Percentiles rank a stretch among this genome's conserved stretches.
These are phyloP conservation scores for Barypeithes pellucidus DNA, from an alignment of 2,888 invertebrate genomes.

Conservation along the genomic window DNA sequence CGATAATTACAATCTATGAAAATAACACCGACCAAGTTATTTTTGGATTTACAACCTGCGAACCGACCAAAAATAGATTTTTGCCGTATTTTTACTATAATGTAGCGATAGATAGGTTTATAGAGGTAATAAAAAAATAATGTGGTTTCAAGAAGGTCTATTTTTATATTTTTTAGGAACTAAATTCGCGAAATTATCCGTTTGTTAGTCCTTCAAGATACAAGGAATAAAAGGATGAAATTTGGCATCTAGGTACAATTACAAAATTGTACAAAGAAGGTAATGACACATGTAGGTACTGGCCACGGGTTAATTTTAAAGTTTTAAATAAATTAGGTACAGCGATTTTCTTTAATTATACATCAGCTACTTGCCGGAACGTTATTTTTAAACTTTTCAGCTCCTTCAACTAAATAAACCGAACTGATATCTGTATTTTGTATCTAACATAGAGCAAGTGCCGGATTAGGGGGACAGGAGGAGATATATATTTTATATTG, in stretches of 20 bases:
- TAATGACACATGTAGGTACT: too few relatives aligned
- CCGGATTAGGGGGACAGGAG: too few relatives aligned
- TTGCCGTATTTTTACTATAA: conserved; percentile 19
- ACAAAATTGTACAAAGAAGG: too few relatives aligned
- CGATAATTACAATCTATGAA: conserved; percentile 8
- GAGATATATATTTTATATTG: too few relatives aligned
- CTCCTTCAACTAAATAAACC: conserved; percentile 21
- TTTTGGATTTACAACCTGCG: conserved; percentile 42
- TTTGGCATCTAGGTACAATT: too few relatives aligned
- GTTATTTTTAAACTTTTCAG: conserved; percentile 22
- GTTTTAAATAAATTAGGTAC: background rate
- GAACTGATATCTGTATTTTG: too few relatives aligned
- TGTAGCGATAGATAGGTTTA: background rate
- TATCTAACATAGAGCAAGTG: too few relatives aligned
- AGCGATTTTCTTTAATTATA: conserved; percentile 9
- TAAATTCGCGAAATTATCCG: background rate
- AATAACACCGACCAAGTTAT: conserved; percentile 32
- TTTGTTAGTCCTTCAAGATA: too few relatives aligned
- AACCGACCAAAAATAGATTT: conserved; percentile 39
- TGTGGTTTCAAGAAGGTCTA: conserved; percentile 3
- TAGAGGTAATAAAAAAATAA: conserved; percentile 8
- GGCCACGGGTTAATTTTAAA: background rate
- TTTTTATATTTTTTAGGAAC: background rate
- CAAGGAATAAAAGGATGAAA: too few relatives aligned
- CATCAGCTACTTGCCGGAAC: conserved; percentile 1